Conservation (phyloP, 2,113 vertebrate species). For the Scalopus aquaticus region DNA sequence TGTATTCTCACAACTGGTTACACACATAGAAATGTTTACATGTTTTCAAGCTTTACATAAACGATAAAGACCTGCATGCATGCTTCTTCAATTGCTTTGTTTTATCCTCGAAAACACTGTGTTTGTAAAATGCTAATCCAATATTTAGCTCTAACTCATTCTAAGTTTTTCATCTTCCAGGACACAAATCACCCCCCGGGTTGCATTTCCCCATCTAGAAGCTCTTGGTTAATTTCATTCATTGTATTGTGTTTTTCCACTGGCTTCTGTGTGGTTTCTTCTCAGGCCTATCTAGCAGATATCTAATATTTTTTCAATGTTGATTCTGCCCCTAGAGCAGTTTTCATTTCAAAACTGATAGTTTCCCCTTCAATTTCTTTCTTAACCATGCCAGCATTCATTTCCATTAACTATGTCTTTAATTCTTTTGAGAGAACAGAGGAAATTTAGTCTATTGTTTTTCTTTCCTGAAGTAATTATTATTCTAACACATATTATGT, state of each 20-base stretch:
- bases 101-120: slow-evolving; percentile 1
- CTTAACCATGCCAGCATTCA: neutral
- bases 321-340: neutral
- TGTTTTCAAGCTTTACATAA: slow-evolving; percentile 9
- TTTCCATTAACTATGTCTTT: neutral
- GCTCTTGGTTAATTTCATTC: neutral
- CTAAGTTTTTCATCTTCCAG: neutral
- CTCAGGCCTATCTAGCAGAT: neutral
- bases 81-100: neutral
- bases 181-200: neutral
- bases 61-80: neutral
- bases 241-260: neutral
- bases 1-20: neutral
- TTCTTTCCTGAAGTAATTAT: slow-evolving; percentile 41
- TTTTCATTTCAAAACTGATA: slow-evolving; percentile 36
- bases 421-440: slow-evolving; percentile 27
- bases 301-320: neutral
- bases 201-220: neutral
- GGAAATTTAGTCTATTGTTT: slow-evolving; percentile 28
- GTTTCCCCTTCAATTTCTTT: neutral
- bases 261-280: neutral
- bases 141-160: neutral
- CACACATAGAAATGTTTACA: neutral
- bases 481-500: neutral
- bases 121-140: neutral